A percentile compares a stretch with the other conserved stretches of the same genome.
phyloP scores from a whole-genome alignment of 2,888 invertebrate species.

The Ophion ventricosus region DNA sequence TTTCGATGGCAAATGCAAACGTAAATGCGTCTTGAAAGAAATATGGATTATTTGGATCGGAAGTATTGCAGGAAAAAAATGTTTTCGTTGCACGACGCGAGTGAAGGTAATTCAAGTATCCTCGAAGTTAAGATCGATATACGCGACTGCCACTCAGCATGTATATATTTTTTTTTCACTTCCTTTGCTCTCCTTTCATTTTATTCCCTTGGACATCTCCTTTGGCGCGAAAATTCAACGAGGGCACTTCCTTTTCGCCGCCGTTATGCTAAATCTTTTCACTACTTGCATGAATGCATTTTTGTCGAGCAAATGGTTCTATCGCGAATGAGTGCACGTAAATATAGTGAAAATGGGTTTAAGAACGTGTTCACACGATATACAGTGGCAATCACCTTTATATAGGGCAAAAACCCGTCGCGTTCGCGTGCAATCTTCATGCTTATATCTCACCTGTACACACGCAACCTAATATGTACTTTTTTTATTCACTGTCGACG shows the following conservation, averaged over 20 bases:
- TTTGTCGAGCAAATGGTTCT: slow-evolving; percentile 33
- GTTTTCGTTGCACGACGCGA: neutral
- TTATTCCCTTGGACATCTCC: neutral
- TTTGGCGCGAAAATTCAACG: slow-evolving; percentile 9
- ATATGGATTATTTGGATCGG: neutral
- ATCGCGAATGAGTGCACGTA: slow-evolving; percentile 8
- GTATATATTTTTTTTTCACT: slow-evolving; percentile 10
- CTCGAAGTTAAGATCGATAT: slow-evolving; percentile 31
- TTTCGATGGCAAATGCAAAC: neutral
- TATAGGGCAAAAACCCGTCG: slow-evolving; percentile 49
- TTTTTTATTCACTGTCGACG: slow-evolving; percentile 40
- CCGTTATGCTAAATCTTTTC: slow-evolving; percentile 26
- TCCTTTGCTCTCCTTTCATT: neutral
- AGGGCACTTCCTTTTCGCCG: slow-evolving; percentile 15
- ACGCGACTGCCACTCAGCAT: neutral
- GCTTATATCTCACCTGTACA: slow-evolving; percentile 42
- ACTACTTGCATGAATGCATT: neutral
- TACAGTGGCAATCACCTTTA: slow-evolving; percentile 34
- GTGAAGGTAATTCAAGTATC: neutral
- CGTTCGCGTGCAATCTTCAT: slow-evolving; percentile 52
- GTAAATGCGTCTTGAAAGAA: neutral
- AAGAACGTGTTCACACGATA: slow-evolving; percentile 14
- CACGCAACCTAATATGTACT: slow-evolving; percentile 38
- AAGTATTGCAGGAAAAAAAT: neutral
- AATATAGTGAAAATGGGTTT: slow-evolving; percentile 25